Conservation (phyloP, 2,888 invertebrate genomes). For the Phytoseiulus persimilis region DNA sequence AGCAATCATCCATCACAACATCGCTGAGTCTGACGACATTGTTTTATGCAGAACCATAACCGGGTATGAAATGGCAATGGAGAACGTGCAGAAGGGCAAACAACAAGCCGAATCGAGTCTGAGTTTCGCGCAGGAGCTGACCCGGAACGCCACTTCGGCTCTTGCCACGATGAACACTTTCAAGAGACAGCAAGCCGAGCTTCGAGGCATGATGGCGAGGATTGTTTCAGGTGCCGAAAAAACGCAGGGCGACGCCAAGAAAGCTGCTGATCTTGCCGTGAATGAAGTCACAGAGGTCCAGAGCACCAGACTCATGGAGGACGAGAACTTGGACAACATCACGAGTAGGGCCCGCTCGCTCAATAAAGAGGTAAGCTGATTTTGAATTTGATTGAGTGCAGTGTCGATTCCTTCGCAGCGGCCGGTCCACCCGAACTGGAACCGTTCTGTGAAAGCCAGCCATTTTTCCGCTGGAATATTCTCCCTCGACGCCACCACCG, state of each 20-base stretch:
- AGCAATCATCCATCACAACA: neutral
- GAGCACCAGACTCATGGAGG: conserved; percentile 66
- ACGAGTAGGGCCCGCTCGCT: neutral
- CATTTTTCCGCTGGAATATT: too few species aligned
- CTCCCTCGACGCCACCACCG: too few species aligned
- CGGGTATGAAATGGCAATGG: neutral
- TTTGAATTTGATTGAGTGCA: neutral
- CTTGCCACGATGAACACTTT: neutral
- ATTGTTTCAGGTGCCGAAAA: conserved; percentile 65
- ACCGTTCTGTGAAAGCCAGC: too few species aligned
- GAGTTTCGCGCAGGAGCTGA: neutral
- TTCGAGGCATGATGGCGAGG: conserved; percentile 58
- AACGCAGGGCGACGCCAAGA: conserved; percentile 64
- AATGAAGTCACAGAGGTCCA: conserved; percentile 70
- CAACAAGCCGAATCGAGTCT: neutral
- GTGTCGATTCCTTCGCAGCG: neutral
- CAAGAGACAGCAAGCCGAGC: conserved; percentile 10
- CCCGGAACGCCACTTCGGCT: neutral
- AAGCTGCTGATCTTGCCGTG: conserved; percentile 72
- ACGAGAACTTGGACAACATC: neutral
- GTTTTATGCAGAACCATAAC: neutral
- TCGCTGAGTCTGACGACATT: neutral
- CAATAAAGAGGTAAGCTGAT: neutral
- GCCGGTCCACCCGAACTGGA: too few species aligned
- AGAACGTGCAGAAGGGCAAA: conserved; percentile 15